Conservation (phyloP, 2,888 invertebrate genomes). For the Eledona agricola region DNA sequence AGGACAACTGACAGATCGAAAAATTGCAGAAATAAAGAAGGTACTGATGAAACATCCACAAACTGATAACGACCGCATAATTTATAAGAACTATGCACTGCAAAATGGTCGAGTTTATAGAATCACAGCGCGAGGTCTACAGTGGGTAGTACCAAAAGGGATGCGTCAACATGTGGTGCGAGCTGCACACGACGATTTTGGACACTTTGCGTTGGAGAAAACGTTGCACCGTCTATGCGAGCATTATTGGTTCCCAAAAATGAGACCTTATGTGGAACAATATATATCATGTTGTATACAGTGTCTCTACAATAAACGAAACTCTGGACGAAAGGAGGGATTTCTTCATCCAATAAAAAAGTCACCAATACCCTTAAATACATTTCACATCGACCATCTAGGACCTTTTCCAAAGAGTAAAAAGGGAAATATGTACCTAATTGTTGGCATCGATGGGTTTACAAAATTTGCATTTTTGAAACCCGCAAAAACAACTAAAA, state of each 20-base stretch:
- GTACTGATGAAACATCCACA: conserved; percentile 35
- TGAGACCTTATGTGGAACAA: conserved; percentile 55
- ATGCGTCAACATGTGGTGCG: conserved; percentile 45
- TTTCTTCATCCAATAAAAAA: conserved; percentile 59
- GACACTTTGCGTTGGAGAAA: conserved; percentile 56
- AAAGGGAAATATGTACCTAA: conserved; percentile 50
- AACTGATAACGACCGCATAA: conserved; percentile 32
- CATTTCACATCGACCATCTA: conserved; percentile 59
- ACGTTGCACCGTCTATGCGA: conserved; percentile 49
- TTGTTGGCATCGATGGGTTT: too few relatives aligned
- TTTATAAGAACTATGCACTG: conserved; percentile 18
- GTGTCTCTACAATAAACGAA: conserved; percentile 55
- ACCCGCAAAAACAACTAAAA: too few relatives aligned
- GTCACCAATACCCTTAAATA: conserved; percentile 55
- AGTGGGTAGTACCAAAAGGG: conserved; percentile 53
- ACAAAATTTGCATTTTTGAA: too few relatives aligned
- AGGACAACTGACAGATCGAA: conserved; percentile 42
- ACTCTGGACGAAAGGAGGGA: conserved; percentile 47
- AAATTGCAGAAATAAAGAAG: conserved; percentile 35
- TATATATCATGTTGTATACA: conserved; percentile 58
- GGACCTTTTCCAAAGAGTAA: conserved; percentile 56
- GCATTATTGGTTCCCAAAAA: conserved; percentile 59
- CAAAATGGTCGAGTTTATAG: conserved; percentile 25
- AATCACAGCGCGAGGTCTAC: conserved; percentile 37
- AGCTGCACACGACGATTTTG: conserved; percentile 56